A percentile compares a stretch with the other conserved stretches of the same genome.
These are phyloP conservation scores for rabbit (Oryctolagus cuniculus) DNA, from an alignment of 2,113 vertebrate genomes.

Conservation along the genomic window DNA sequence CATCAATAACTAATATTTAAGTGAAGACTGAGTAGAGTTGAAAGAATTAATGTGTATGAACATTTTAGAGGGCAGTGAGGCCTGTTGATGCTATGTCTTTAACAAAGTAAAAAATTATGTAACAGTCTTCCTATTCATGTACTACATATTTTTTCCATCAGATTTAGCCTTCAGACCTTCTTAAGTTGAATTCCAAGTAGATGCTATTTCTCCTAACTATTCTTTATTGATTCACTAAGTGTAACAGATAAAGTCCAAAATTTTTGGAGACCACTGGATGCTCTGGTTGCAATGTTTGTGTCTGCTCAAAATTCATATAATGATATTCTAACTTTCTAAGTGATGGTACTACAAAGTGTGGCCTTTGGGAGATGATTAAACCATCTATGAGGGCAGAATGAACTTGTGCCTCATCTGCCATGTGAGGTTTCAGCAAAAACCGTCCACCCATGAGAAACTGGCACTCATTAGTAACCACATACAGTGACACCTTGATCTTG, in stretches of 20 bases:
- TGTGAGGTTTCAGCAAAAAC: background rate
- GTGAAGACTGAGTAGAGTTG: background rate
- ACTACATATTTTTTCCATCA: background rate
- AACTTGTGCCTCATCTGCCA: background rate
- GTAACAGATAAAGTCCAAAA: background rate
- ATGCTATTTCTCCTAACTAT: background rate
- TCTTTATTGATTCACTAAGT: background rate
- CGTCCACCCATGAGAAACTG: background rate
- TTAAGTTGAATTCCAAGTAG: constrained; percentile 9
- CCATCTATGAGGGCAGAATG: no score
- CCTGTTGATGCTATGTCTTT: background rate
- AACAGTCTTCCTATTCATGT: background rate
- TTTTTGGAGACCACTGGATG: background rate
- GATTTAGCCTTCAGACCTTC: background rate
- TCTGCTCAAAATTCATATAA: background rate
- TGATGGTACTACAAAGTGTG: background rate
- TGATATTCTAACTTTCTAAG: background rate
- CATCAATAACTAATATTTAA: background rate
- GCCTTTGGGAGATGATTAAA: background rate
- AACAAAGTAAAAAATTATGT: no score
- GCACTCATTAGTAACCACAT: background rate
- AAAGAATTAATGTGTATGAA: background rate
- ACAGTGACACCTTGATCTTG: background rate
- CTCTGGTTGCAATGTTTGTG: background rate
- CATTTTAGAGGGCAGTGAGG: background rate